These are phyloP conservation scores for Agrenia bidenticulata DNA, from an alignment of 2,888 invertebrate species.

Conservation along the genomic window DNA sequence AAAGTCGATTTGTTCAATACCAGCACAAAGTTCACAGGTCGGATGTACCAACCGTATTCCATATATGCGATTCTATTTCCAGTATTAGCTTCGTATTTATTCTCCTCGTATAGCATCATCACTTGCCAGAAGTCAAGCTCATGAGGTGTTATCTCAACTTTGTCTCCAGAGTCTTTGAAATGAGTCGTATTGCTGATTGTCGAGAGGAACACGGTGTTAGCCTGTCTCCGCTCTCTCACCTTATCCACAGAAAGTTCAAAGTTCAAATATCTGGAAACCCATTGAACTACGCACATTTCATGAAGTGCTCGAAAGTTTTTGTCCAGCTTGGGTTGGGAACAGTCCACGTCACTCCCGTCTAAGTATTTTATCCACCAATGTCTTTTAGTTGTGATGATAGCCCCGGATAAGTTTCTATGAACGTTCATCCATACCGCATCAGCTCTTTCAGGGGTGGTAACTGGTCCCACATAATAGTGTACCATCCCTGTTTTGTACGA, in stretches of 20 bases:
- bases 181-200: neutral
- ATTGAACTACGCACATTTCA: neutral
- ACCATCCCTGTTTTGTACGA: neutral
- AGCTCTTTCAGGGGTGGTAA: neutral
- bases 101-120: neutral
- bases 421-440: neutral
- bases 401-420: neutral
- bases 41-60: neutral
- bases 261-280: neutral
- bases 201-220: no score
- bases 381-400: neutral
- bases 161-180: neutral
- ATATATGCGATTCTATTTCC: neutral
- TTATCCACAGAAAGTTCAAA: neutral
- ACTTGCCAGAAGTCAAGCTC: constrained; percentile 10
- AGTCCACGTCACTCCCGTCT: neutral
- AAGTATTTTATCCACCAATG: neutral
- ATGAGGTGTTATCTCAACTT: neutral
- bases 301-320: neutral
- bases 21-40: neutral
- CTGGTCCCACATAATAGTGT: neutral
- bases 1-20: neutral
- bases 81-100: no score
- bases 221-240: no score
- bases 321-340: neutral